Evolutionary conservation across 2,888 invertebrate species (phyloP), one percentile per base, ranked within the genome.

Genomic region (Teleiodes luculella): DNA sequence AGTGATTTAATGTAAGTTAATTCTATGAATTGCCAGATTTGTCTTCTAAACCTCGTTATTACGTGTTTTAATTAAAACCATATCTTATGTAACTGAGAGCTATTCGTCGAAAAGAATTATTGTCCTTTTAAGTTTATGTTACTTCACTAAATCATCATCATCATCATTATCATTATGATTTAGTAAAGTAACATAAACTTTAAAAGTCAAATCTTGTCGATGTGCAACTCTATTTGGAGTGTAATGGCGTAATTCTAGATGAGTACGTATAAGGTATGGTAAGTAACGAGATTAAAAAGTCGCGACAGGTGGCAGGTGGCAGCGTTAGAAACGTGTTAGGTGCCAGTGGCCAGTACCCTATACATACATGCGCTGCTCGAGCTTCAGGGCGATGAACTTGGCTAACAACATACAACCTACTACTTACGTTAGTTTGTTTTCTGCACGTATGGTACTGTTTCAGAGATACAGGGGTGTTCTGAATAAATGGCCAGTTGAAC

Each of bases 261-360:
- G 81, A 71, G 76, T 77, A 70, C 81, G 71, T 84, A 78, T 78
- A 87, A 78, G 86, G 86, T 73, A 80, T 78, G 79, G 83, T 78
- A 79, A 79, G 83, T 83, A 85, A 88, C 78, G 80, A 83, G 86
- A 87, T 86, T 86, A 86, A 86, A 88, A 85, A 84, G 76, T 75
- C 74, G 75, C 75, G 78, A 76, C 86, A 85, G 86, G 83, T 84
- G 86, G 78, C 79, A 75, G 72, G 68, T 75, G 77, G 78, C n/a
- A n/a, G n/a, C 71, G 76, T 84, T 86, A 86, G 87, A 85, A 81
- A 72, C 70, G 75, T 73, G 80, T 83, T 86, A 85, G 86, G 63
- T 66, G 64, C 65, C 61, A 11, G 11, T 18, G 5, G 36, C 24
- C 20, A 16, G 28, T 13, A n/a, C n/a, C n/a, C n/a, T n/a, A n/a